Evolutionary conservation across 2,113 vertebrate species (phyloP).

Genomic region (Cygnus buccinator): DNA sequence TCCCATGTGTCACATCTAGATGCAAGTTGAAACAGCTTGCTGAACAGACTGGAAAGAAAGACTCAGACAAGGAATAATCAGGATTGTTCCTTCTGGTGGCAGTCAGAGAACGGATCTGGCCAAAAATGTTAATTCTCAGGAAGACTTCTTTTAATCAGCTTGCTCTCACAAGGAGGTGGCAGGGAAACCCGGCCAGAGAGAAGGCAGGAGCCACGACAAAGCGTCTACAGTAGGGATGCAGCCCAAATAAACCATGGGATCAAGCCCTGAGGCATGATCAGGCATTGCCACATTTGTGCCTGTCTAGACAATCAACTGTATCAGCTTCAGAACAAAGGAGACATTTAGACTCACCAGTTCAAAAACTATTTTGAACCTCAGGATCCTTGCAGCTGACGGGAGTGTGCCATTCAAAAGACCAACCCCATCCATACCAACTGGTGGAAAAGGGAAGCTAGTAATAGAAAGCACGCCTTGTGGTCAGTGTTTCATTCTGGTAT

Average conservation of each 20-base stretch:
- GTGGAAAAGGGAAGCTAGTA: neutral
- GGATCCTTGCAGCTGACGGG: neutral
- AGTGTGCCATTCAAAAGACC: neutral
- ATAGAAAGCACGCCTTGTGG: neutral
- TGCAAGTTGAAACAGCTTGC: neutral
- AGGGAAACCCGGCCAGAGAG: neutral
- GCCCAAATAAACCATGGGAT: neutral
- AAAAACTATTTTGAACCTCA: neutral
- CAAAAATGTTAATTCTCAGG: neutral
- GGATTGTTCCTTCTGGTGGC: neutral
- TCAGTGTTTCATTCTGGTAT: neutral
- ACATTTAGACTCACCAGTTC: neutral
- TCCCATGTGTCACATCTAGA: neutral
- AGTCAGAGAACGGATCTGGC: neutral
- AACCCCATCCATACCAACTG: neutral
- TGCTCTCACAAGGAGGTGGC: neutral
- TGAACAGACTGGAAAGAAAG: neutral
- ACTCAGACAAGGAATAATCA: neutral
- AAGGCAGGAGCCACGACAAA: neutral
- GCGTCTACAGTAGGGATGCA: neutral
- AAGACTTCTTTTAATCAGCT: neutral
- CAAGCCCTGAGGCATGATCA: neutral
- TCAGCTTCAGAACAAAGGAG: neutral
- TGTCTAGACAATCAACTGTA: neutral
- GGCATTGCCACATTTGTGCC: neutral